Base-by-base conservation (phyloP, 2,113 vertebrate species). In the Rhinogobius similis region DNA sequence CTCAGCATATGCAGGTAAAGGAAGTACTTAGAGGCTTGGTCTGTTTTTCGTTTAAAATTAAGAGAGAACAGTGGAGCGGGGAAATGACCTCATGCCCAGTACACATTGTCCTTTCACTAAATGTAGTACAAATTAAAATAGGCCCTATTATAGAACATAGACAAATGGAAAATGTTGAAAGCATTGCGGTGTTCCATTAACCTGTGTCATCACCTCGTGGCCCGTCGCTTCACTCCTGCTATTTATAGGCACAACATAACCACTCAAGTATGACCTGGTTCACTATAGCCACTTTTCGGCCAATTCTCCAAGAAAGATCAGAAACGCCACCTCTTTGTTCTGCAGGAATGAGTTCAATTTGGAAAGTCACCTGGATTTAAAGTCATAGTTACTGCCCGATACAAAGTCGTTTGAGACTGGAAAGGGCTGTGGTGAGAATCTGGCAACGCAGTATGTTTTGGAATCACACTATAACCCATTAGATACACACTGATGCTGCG, bases 151-250 rank as follows among this genome's bases (percentile, higher is more conserved):
- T 68, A 61, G 27, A 65, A 66, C 46, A 73, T 71, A 78, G 72
- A 79, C 53, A 85, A 81, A 83, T 74, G 66, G n/a, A 62, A 72
- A 44, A 32, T 32, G 58, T 61, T 69, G 38, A 77, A 65, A 79
- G 43, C 61, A 68, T 71, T 68, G 67, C 58, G 2, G 48, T 67
- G 70, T 82, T 86, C 81, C 82, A 85, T 88, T 88, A 85, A 83
- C 65, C 73, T 78, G n/a, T 20, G 44, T 48, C 55, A 56, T 65
- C 62, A 32, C 66, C 14, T 44, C 11, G 24, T 56, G 58, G 18
- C 27, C 58, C 29, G 29, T 61, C 58, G 29, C 58, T 61, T 61
- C 29, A n/a, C 16, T 61, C 52, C 18, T 36, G 58, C 58, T 61
- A 36, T 61, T 61, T 61, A 32, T 61, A 36, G 58, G 18, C 58